phyloP scores from a whole-genome alignment of 2,113 vertebrate genomes.

The Gnathonemus echidnorhynchus region DNA sequence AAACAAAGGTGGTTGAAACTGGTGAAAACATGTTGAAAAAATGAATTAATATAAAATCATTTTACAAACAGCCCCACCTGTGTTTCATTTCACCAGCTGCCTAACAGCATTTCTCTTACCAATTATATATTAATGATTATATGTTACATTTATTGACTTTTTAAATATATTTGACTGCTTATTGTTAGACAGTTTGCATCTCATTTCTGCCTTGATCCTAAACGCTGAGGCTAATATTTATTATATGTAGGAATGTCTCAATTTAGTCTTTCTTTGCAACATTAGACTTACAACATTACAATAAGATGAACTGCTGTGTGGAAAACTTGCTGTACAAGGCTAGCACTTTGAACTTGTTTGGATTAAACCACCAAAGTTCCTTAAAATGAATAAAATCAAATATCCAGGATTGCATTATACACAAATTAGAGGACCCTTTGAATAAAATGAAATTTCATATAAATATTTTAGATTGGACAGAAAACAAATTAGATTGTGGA shows the following conservation, averaged over 20 bases:
- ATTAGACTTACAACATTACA: neutral
- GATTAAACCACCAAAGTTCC: constrained; percentile 23
- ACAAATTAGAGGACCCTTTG: constrained; percentile 36
- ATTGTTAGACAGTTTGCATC: neutral
- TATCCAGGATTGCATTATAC: constrained; percentile 36
- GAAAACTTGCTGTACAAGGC: neutral
- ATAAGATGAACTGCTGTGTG: neutral
- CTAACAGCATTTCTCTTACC: neutral
- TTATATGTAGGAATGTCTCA: neutral
- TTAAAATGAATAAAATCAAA: constrained; percentile 34
- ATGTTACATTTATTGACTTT: neutral
- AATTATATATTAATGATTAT: neutral
- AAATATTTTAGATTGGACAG: constrained; percentile 49
- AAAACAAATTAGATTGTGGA: constrained; percentile 52
- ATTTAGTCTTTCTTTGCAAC: neutral
- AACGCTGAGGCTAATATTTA: neutral
- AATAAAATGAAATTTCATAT: constrained; percentile 42
- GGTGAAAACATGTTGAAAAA: neutral
- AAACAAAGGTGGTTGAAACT: neutral
- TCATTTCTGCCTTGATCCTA: neutral
- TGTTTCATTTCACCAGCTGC: neutral
- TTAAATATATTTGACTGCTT: neutral
- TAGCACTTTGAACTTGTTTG: constrained; percentile 15
- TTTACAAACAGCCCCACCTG: neutral
- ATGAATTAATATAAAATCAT: neutral